Evolutionary conservation across 1,140 invertebrate genomes (phyloP).

Genomic region (Eriosoma lanigerum): DNA sequence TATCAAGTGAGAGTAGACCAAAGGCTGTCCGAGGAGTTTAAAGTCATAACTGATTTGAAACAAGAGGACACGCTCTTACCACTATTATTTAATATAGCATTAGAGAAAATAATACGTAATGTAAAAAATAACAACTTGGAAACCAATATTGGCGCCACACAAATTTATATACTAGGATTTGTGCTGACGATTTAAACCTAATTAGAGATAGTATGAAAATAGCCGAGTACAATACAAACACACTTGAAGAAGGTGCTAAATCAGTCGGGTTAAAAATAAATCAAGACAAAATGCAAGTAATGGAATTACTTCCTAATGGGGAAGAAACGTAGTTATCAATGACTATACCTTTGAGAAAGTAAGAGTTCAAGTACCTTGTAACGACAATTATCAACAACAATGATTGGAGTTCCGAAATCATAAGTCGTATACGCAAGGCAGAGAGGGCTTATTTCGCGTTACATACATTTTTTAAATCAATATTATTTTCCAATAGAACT

Average conservation of each 20-base stretch:
- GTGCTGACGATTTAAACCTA: slow-evolving; percentile 22
- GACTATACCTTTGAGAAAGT: too few species aligned
- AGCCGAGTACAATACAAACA: not conserved
- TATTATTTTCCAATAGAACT: slow-evolving; percentile 1
- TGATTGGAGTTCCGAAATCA: slow-evolving; percentile 17
- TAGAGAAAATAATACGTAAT: slow-evolving; percentile 29
- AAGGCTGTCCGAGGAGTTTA: slow-evolving; percentile 11
- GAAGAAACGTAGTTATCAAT: not conserved
- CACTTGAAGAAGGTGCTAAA: slow-evolving; percentile 23
- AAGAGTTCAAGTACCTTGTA: slow-evolving; percentile 14
- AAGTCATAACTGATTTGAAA: slow-evolving; percentile 14
- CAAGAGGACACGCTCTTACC: slow-evolving; percentile 8
- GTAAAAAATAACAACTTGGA: slow-evolving; percentile 4
- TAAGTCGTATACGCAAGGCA: slow-evolving; percentile 12
- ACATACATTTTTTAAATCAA: slow-evolving; percentile 21
- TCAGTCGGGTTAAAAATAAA: slow-evolving; percentile 36
- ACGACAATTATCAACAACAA: slow-evolving; percentile 11
- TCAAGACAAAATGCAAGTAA: slow-evolving; percentile 20
- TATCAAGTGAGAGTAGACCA: not conserved
- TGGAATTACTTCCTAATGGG: not conserved
- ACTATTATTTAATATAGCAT: slow-evolving; percentile 12
- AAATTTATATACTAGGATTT: too few species aligned
- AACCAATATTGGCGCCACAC: not conserved
- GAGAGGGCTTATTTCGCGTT: slow-evolving; percentile 13
- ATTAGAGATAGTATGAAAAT: not conserved